These are phyloP conservation scores for Lathronympha strigana DNA, from an alignment of 2,888 invertebrate species.

Conservation along the genomic window DNA sequence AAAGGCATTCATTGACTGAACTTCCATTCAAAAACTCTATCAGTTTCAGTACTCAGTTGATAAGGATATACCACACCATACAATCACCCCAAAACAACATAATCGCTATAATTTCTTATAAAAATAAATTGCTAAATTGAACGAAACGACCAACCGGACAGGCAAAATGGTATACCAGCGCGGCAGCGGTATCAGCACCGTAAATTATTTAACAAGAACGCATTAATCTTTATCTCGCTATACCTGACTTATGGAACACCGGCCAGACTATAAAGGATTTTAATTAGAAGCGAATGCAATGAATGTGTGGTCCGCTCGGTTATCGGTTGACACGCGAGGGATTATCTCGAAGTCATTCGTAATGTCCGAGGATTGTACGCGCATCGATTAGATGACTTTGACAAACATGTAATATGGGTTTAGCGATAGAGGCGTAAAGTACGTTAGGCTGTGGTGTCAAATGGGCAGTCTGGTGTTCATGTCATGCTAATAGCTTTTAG, in stretches of 20 bases:
- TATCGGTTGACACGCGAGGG: conserved; percentile 70
- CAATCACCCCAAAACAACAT: conserved; percentile 16
- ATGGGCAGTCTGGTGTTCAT: background rate
- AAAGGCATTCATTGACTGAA: background rate
- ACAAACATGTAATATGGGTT: conserved; percentile 51
- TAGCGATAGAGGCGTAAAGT: conserved; percentile 42
- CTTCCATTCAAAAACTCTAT: background rate
- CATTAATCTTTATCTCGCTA: conserved; percentile 78
- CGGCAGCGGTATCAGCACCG: conserved; percentile 64
- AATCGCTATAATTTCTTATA: conserved; percentile 35
- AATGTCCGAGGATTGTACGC: conserved; percentile 60
- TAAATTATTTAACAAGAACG: conserved; percentile 78
- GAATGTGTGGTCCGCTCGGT: conserved; percentile 73
- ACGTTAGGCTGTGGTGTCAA: conserved; percentile 7
- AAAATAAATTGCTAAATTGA: conserved; percentile 45
- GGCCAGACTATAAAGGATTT: conserved; percentile 63
- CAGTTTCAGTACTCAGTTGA: background rate
- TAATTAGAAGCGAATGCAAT: conserved; percentile 71
- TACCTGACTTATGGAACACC: conserved; percentile 55
- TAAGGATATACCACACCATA: conserved; percentile 1
- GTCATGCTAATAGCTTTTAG: background rate
- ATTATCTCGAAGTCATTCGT: conserved; percentile 68
- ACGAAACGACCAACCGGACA: conserved; percentile 43
- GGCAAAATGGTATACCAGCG: conserved; percentile 49
- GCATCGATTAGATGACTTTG: conserved; percentile 52